phyloP scores from a whole-genome alignment of 1,140 invertebrate species.

The Solenopsis invicta region DNA sequence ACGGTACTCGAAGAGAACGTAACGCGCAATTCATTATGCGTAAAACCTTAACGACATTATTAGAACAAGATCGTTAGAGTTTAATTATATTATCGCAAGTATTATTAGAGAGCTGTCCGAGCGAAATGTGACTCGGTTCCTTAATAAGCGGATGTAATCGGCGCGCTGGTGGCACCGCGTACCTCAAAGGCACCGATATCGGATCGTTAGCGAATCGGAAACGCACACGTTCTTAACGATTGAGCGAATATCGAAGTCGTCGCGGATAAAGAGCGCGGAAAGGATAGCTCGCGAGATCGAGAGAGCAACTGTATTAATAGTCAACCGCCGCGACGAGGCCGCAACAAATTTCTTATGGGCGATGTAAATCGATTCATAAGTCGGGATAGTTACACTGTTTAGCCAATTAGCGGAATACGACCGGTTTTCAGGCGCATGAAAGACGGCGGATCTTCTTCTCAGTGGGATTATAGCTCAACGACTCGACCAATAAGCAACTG shows the following conservation, averaged over 20 bases:
- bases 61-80: conserved; percentile 50
- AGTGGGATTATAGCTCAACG: conserved; percentile 31
- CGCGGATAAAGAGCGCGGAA: conserved; percentile 4
- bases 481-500: conserved; percentile 18
- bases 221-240: conserved; percentile 67
- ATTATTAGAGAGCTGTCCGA: conserved; percentile 53
- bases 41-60: conserved; percentile 53
- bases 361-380: conserved; percentile 82
- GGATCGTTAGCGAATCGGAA: conserved; percentile 67
- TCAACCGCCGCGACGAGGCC: conserved; percentile 43
- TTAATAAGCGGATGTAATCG: conserved; percentile 28
- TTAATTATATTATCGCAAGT: conserved; percentile 65
- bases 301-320: conserved; percentile 68
- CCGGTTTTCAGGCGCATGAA: conserved; percentile 71
- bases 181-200: conserved; percentile 71
- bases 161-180: conserved; percentile 12
- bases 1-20: background rate
- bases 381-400: conserved; percentile 79
- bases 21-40: conserved; percentile 56
- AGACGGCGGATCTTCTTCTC: conserved; percentile 46
- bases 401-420: conserved; percentile 81
- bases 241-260: conserved; percentile 63
- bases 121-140: conserved; percentile 48
- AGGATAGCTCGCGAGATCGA: conserved; percentile 30
- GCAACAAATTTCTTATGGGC: conserved; percentile 81